Base-by-base conservation (phyloP, 2,888 invertebrate species). In the Pyrochroa serraticornis region DNA sequence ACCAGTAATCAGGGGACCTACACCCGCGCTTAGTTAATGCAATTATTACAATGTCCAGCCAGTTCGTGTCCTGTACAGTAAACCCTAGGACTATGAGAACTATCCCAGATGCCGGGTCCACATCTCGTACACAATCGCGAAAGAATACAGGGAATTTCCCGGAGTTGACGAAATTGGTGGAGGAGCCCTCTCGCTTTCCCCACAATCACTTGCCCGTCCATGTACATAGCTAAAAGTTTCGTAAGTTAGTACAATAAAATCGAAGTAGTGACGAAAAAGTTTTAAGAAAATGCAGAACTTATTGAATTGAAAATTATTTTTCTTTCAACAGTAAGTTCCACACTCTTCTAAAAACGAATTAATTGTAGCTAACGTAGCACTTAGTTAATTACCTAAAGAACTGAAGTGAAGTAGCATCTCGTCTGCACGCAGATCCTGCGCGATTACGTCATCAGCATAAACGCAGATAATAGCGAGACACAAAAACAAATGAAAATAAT, bases 401-500 rank as follows among this genome's bases (percentile, higher is more conserved):
- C 95, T 95, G 77, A 97, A 97, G 79, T 97, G 93, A 56, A 97
- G 82, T 48, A 97, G 81, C 89, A 96, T 96, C 78, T 97, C 97
- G 75, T 97, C 97, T 6, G 96, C 91, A 67, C 94, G 88, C 43
- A 97, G 82, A 73, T 92, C 90, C 80, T 97, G 96, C 32, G 93
- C 92, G 63, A 96, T 91, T 49, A 97, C 94, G 79, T 95, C 95
- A 72, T 94, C 94, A 2, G 91, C 91, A 75, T 97, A 97, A 31
- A 95, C 92, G 36, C 92, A 91, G 62, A 97, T 90, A 71, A 97
- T 95, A 50, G 97, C 93, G 67, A 95, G 84, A 75, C 95, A 95
- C 52, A 97, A 84, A 80, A 97, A 97, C 71, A 97, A 82, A 75
- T 97, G 96, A 81, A 97, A 97, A 79, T 95, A 95, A 77, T 95